Evolutionary conservation across 2,113 vertebrate species (phyloP).

Genomic region (Panthera uncia): DNA sequence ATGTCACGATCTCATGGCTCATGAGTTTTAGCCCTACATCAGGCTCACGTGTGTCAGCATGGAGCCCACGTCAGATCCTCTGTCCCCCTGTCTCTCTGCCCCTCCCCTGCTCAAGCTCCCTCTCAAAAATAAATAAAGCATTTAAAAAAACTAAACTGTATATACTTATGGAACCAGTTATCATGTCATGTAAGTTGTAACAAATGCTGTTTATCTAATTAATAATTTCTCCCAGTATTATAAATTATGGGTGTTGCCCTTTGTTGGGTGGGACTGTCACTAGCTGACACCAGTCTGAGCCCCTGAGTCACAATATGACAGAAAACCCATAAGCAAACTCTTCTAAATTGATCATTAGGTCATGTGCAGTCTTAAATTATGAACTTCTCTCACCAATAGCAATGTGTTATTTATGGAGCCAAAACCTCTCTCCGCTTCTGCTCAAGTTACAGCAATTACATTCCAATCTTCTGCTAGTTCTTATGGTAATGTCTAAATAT

Average conservation of each 20-base stretch:
- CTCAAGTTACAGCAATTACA: neutral
- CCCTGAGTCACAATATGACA: neutral
- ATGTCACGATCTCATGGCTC: no score
- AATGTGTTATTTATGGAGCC: neutral
- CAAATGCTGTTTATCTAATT: neutral
- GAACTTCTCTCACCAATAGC: neutral
- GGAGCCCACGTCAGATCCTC: no score
- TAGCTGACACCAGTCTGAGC: neutral
- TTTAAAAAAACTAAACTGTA: neutral
- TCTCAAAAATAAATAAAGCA: no score
- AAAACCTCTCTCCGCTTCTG: neutral
- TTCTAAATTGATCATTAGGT: neutral
- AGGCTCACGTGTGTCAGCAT: no score
- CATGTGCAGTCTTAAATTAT: neutral
- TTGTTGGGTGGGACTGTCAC: neutral
- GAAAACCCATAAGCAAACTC: neutral
- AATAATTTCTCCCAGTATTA: neutral
- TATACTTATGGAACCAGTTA: neutral
- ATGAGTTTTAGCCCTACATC: no score
- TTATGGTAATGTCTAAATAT: slow-evolving; percentile 31
- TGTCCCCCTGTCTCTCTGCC: no score
- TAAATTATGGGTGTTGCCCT: neutral
- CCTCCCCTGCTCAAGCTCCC: no score
- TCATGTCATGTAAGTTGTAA: neutral
- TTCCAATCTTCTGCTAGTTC: neutral